Conservation (phyloP, 2,113 vertebrate species). For the Nothobranchius furzeri region DNA sequence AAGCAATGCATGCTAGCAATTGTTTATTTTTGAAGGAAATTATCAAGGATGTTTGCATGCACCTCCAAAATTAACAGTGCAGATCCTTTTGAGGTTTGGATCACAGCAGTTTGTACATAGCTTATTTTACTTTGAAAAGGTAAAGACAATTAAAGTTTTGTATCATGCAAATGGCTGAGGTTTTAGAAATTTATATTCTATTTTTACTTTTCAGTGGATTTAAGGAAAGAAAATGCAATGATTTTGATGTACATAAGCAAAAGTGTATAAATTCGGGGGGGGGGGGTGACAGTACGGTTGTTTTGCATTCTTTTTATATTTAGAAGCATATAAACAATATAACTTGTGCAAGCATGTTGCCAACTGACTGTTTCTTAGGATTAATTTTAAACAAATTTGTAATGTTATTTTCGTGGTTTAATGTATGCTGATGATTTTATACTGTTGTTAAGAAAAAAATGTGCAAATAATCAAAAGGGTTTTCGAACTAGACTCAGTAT, state of each 20-base stretch:
- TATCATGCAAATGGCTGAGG: background rate
- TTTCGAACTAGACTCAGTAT: slow-evolving; percentile 9
- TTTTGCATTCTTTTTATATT: background rate
- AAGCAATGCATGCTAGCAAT: slow-evolving; percentile 49
- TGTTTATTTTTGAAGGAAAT: slow-evolving; percentile 17
- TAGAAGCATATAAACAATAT: slow-evolving; percentile 9
- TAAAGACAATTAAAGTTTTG: slow-evolving; percentile 1
- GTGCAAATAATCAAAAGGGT: background rate
- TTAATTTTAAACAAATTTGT: slow-evolving; percentile 40
- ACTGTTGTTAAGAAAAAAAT: background rate
- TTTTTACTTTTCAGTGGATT: background rate
- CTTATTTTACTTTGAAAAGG: background rate
- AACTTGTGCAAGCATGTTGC: slow-evolving; percentile 3
- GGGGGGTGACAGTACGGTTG: no score
- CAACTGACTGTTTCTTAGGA: slow-evolving; percentile 24
- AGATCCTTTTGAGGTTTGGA: background rate
- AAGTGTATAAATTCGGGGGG: background rate
- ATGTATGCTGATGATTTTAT: slow-evolving; percentile 23
- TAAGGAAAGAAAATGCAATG: background rate
- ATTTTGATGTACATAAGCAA: background rate
- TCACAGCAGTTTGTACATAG: slow-evolving; percentile 2
- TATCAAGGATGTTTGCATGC: slow-evolving; percentile 13
- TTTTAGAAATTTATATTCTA: background rate
- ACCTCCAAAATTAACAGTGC: no score
- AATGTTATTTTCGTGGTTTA: slow-evolving; percentile 21